These are phyloP conservation scores for Gymnocephalus cernua DNA, from an alignment of 2,113 vertebrate genomes.

Conservation along the genomic window DNA sequence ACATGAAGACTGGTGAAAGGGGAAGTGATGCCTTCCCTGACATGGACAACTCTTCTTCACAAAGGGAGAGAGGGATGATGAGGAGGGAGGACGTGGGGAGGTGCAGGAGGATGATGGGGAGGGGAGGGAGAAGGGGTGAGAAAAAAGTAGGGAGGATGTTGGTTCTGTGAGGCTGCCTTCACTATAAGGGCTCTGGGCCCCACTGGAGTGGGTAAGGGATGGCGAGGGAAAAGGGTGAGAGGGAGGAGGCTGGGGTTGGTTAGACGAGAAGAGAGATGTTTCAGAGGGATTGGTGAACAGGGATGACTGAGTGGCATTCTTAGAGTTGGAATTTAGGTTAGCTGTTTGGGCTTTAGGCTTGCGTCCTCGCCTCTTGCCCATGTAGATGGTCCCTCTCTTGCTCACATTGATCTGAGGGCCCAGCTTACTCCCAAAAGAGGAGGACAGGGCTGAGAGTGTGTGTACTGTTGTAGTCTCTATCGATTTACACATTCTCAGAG, in stretches of 20 bases:
- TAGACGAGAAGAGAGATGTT: conserved; percentile 80
- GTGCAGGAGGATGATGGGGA: conserved; percentile 79
- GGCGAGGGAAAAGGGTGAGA: conserved; percentile 91
- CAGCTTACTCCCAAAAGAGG: conserved; percentile 92
- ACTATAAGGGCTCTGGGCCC: conserved; percentile 93
- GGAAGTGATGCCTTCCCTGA: conserved; percentile 80
- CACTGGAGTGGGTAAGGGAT: conserved; percentile 90
- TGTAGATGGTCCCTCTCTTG: conserved; percentile 99
- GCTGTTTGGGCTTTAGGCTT: conserved; percentile 89
- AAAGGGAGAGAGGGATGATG: conserved; percentile 80
- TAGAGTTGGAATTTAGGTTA: conserved; percentile 19
- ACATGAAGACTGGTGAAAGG: conserved; percentile 82
- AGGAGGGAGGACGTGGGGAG: conserved; percentile 76
- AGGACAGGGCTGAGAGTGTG: conserved; percentile 92
- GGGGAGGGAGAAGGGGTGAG: conserved; percentile 77
- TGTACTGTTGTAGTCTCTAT: conserved; percentile 87
- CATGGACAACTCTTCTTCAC: conserved; percentile 87
- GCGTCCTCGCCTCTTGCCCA: conserved; percentile 96
- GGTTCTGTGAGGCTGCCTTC: conserved; percentile 91
- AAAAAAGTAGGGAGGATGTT: conserved; percentile 67
- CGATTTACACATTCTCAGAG: conserved; percentile 73
- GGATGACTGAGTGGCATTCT: conserved; percentile 70
- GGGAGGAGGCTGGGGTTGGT: conserved; percentile 80
- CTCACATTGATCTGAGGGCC: conserved; percentile 99
- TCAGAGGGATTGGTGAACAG: conserved; percentile 83